Evolutionary conservation across 2,888 invertebrate genomes (phyloP).

Genomic region (Steinernema hermaphroditum): DNA sequence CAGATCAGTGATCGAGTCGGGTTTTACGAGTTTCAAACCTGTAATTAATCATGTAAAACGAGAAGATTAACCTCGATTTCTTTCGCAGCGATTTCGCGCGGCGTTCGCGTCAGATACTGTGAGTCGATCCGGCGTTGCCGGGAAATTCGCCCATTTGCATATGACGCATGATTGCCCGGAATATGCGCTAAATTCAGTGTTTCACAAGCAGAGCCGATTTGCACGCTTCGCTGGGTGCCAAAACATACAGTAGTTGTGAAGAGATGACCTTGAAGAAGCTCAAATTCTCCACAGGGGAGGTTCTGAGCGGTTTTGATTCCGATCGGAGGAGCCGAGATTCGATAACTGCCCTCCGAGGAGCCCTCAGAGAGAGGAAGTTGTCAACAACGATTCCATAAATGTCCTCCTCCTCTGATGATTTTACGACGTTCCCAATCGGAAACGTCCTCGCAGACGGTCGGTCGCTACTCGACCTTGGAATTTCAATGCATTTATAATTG

Average conservation of each 20-base stretch:
- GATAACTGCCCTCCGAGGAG: neutral
- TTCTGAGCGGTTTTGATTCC: no score
- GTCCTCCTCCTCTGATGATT: neutral
- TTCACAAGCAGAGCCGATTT: neutral
- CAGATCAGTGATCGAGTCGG: neutral
- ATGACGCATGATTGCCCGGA: slow-evolving; percentile 11
- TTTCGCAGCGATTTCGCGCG: slow-evolving; percentile 21
- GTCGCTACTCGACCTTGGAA: slow-evolving; percentile 9
- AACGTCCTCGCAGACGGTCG: slow-evolving; percentile 10
- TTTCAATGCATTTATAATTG: slow-evolving; percentile 20
- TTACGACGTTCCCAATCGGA: neutral
- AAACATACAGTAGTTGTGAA: no score
- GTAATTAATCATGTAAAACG: neutral
- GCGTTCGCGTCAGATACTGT: slow-evolving; percentile 12
- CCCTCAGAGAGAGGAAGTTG: neutral
- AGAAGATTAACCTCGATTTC: slow-evolving; percentile 12
- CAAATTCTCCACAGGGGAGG: no score
- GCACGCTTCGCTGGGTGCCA: neutral
- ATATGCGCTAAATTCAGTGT: neutral
- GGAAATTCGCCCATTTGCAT: slow-evolving; percentile 9
- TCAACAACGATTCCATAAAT: neutral
- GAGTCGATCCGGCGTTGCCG: neutral
- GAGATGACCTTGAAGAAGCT: no score
- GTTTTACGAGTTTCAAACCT: neutral
- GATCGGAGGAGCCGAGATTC: neutral